Evolutionary conservation across 2,888 invertebrate species (phyloP).

Genomic region (Watsonalla binaria): DNA sequence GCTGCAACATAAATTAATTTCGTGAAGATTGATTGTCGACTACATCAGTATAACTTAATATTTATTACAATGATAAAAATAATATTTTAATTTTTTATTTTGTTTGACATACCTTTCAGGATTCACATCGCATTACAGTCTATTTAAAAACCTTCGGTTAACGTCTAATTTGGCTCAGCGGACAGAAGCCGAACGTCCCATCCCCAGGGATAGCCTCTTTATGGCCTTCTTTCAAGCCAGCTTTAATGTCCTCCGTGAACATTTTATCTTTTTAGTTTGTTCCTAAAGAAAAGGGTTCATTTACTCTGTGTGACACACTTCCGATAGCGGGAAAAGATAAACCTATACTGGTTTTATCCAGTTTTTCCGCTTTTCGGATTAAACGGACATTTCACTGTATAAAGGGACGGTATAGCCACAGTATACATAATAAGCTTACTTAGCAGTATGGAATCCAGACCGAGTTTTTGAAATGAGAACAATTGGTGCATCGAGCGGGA

Average conservation of each 20-base stretch:
- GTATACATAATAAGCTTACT: too few relatives aligned
- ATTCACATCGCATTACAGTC: too few relatives aligned
- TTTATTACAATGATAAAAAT: too few relatives aligned
- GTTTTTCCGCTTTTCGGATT: slow-evolving; percentile 47
- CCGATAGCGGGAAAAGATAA: slow-evolving; percentile 62
- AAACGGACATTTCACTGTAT: slow-evolving; percentile 21
- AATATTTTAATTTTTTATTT: too few relatives aligned
- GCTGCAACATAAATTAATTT: too few relatives aligned
- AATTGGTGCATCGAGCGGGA: too few relatives aligned
- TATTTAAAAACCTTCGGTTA: too few relatives aligned
- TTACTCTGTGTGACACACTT: slow-evolving; percentile 63
- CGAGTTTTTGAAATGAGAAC: too few relatives aligned
- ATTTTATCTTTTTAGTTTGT: slow-evolving; percentile 76
- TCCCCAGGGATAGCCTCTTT: slow-evolving; percentile 54
- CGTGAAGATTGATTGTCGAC: too few relatives aligned
- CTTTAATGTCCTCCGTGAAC: slow-evolving; percentile 72
- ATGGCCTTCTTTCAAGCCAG: slow-evolving; percentile 58
- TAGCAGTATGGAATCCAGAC: too few relatives aligned
- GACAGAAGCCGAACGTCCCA: slow-evolving; percentile 28
- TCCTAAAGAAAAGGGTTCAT: slow-evolving; percentile 67
- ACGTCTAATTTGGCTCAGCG: slow-evolving; percentile 53
- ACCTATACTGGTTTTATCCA: slow-evolving; percentile 55
- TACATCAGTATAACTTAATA: too few relatives aligned
- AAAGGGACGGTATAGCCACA: slow-evolving; percentile 16
- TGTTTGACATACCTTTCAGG: too few relatives aligned